Evolutionary conservation across 2,113 vertebrate species (phyloP).

Genomic region (Neotoma lepida): DNA sequence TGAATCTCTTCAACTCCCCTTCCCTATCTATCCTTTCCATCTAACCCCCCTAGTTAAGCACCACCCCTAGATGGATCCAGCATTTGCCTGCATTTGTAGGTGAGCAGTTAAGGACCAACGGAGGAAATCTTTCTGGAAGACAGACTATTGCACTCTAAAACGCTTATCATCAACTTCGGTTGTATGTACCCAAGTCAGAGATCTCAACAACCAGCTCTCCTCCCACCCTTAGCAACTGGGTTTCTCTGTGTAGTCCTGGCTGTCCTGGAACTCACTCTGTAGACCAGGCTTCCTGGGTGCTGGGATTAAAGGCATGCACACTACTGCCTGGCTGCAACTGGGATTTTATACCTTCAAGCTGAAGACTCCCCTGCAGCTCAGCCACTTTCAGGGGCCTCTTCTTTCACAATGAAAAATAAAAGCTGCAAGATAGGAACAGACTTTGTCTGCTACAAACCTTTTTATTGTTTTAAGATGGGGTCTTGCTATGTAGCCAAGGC

Average conservation of each 20-base stretch:
- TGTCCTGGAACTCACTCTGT: background rate
- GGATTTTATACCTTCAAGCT: background rate
- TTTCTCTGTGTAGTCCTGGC: background rate
- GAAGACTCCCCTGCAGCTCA: background rate
- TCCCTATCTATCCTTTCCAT: background rate
- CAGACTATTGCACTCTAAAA: background rate
- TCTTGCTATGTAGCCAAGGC: background rate
- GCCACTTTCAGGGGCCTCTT: constrained; percentile 1
- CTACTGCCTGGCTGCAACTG: background rate
- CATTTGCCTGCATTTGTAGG: background rate
- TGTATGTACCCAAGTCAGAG: background rate
- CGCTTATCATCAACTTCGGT: background rate
- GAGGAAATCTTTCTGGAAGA: background rate
- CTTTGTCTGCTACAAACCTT: background rate
- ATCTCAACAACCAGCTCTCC: background rate
- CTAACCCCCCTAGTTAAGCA: background rate
- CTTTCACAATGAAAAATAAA: background rate
- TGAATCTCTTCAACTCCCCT: background rate
- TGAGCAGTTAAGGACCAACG: background rate
- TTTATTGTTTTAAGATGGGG: background rate
- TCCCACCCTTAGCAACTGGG: background rate
- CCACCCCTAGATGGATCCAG: background rate
- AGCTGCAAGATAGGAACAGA: background rate
- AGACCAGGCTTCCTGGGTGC: background rate
- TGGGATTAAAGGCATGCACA: background rate